Base-by-base conservation (phyloP, 2,888 invertebrate genomes). In the Pseudanteris insignis region DNA sequence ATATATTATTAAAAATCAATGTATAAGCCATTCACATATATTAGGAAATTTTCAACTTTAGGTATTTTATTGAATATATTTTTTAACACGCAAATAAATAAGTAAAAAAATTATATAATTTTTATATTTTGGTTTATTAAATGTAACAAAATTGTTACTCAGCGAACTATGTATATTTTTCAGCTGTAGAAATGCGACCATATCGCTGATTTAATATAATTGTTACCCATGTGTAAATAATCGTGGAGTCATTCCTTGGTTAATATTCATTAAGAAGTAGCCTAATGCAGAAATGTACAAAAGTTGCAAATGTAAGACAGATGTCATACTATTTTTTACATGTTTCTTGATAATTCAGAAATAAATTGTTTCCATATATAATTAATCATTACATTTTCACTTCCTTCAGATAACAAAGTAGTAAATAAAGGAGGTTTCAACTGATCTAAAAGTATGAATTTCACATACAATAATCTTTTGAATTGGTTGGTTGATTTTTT, bases 211-310 rank as follows among this genome's bases (percentile, higher is more conserved):
- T 53, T 53, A 51, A n/a, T n/a, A n/a, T n/a, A n/a, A 47, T 53
- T 53, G 43, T 48, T 50, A 47, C n/a, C 28, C 41, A 28, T 32
- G 30, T 50, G 48, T 61, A 55, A 36, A 59, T 59, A 50, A 54
- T 54, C 32, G 53, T 43, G 33, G 38, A 53, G 48, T 60, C 53
- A 60, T 60, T 54, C 54, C 43, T 53, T 48, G 21, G 15, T 47
- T 33, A 33, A 48, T 43, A 54, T 60, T 41, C 48, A 32, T 15
- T 46, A 33, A 33, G 43, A 32, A 30, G 46, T 51, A 18, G 18
- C 18, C 18, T 18, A 18, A 38, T 28, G 15, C 30, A 30, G 15
- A 59, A 51, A 8, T 38, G 44, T 51, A 44, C 43, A 59, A 59
- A 58, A 29, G 13, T 10, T 34, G 40, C 30, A 10, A 34, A 25